These are phyloP conservation scores for Cheumatopsyche charites DNA, from an alignment of 1,140 invertebrate species.

Conservation along the genomic window DNA sequence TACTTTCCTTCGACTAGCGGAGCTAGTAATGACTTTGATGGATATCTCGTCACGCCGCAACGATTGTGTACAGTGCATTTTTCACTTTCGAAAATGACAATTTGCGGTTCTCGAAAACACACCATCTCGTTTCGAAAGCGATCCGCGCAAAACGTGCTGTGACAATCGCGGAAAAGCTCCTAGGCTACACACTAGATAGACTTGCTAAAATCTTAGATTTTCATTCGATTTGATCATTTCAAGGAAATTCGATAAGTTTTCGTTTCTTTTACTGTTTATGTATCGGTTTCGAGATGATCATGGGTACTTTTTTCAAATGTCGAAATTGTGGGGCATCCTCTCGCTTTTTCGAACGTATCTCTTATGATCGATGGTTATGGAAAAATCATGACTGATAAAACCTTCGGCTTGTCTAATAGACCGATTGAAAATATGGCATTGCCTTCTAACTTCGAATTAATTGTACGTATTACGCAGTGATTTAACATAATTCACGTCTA, in stretches of 20 bases:
- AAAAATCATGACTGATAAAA: slow-evolving; percentile 16
- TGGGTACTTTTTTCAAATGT: too few species aligned
- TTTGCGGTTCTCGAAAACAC: slow-evolving; percentile 24
- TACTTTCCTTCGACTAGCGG: slow-evolving; percentile 8
- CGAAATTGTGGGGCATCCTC: background rate
- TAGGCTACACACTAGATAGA: too few species aligned
- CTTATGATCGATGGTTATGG: background rate
- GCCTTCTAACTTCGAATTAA: too few species aligned
- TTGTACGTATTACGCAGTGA: too few species aligned
- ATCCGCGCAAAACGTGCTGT: background rate
- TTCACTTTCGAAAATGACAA: slow-evolving; percentile 28
- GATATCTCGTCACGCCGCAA: slow-evolving; percentile 20
- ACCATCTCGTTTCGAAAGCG: slow-evolving; percentile 13
- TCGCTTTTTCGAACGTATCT: background rate
- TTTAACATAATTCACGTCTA: too few species aligned
- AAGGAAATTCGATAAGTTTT: too few species aligned
- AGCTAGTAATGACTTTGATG: slow-evolving; percentile 11
- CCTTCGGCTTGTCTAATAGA: background rate
- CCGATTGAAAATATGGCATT: too few species aligned
- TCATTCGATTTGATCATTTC: too few species aligned
- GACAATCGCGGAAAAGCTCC: too few species aligned
- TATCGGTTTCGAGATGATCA: too few species aligned
- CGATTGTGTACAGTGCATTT: slow-evolving; percentile 7
- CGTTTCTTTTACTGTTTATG: too few species aligned
- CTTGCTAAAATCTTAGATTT: too few species aligned